These are phyloP conservation scores for Embiotoca jacksoni DNA, from an alignment of 2,113 vertebrate genomes.

Conservation along the genomic window DNA sequence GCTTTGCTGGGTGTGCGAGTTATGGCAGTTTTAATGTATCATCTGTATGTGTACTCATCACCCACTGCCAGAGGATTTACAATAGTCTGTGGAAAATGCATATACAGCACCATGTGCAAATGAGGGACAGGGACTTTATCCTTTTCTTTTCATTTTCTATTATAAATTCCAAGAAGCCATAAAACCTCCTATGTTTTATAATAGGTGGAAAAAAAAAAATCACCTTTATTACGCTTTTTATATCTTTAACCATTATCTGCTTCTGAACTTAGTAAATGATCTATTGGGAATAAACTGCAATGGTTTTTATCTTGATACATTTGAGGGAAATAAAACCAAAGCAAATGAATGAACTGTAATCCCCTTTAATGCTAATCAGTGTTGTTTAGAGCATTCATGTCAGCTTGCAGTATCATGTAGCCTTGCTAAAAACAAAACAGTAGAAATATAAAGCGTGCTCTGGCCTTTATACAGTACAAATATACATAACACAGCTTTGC, in stretches of 20 bases:
- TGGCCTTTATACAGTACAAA: conserved; percentile 23
- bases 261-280: conserved; percentile 55
- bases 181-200: conserved; percentile 56
- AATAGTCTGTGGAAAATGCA: conserved; percentile 66
- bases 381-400: conserved; percentile 50
- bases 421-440: conserved; percentile 48
- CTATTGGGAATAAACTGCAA: conserved; percentile 42
- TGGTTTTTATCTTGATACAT: conserved; percentile 45
- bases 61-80: conserved; percentile 74
- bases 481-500: conserved; percentile 31
- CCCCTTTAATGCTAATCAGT: conserved; percentile 48
- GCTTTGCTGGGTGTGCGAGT: conserved; percentile 85
- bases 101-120: conserved; percentile 58
- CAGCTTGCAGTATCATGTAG: conserved; percentile 50
- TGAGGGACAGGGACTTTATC: conserved; percentile 47
- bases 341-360: conserved; percentile 47
- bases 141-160: conserved; percentile 47
- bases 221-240: conserved; percentile 55
- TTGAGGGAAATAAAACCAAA: conserved; percentile 52
- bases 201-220: conserved; percentile 36
- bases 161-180: conserved; percentile 46
- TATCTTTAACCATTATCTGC: conserved; percentile 41
- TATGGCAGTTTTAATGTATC: conserved; percentile 87
- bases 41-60: conserved; percentile 82
- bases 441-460: conserved; percentile 54